These are phyloP conservation scores for Norana najaformis DNA, from an alignment of 2,888 invertebrate species.

Conservation along the genomic window DNA sequence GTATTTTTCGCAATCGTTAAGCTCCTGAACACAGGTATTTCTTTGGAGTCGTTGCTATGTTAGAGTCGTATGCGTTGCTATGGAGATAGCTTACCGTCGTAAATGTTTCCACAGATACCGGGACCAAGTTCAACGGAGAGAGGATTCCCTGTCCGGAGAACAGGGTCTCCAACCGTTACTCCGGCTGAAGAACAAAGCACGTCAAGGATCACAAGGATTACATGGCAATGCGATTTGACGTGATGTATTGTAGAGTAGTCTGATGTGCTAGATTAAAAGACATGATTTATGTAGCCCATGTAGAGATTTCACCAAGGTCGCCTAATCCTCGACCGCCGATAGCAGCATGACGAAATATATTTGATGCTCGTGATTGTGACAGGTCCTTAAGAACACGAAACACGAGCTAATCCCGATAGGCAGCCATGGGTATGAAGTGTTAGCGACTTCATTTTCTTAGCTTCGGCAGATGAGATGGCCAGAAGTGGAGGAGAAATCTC, in stretches of 20 bases:
- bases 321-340: background rate
- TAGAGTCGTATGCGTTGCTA: background rate
- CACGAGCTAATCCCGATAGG: too few relatives aligned
- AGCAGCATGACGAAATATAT: too few relatives aligned
- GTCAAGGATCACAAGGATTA: background rate
- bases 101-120: constrained; percentile 98
- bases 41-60: background rate
- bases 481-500: too few relatives aligned
- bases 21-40: too few relatives aligned
- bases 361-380: too few relatives aligned
- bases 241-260: background rate
- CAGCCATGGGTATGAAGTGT: too few relatives aligned
- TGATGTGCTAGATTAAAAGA: background rate
- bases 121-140: constrained; percentile 98
- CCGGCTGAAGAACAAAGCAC: constrained; percentile 68
- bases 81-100: constrained; percentile 75
- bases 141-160: constrained; percentile 96
- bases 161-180: constrained; percentile 98
- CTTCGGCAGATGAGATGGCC: too few relatives aligned
- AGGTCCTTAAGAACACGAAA: too few relatives aligned
- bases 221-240: background rate
- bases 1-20: too few relatives aligned
- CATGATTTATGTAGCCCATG: background rate
- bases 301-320: background rate
- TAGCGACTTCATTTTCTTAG: too few relatives aligned